Evolutionary conservation across 2,797 vertebrate genomes (phyloP).

Genomic region (Chromis chromis): DNA sequence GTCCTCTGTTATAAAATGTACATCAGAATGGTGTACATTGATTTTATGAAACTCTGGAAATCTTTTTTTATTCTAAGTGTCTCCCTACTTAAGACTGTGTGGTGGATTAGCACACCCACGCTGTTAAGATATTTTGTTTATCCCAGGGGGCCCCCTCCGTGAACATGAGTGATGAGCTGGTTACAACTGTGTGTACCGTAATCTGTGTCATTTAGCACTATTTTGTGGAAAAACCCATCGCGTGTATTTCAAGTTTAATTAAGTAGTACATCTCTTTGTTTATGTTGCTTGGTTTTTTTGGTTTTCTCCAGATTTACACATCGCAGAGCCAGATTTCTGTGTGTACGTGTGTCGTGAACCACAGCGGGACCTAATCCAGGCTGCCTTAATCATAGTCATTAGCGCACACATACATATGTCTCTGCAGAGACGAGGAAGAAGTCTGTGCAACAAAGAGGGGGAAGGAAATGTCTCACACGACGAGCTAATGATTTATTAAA

Average conservation of each 20-base stretch:
- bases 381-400: slow-evolving; percentile 81
- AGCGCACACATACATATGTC: slow-evolving; percentile 68
- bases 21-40: slow-evolving; percentile 5
- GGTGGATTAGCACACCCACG: slow-evolving; percentile 44
- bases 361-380: slow-evolving; percentile 74
- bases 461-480: slow-evolving; percentile 66
- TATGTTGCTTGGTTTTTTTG: slow-evolving; percentile 59
- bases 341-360: slow-evolving; percentile 67
- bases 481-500: slow-evolving; percentile 77
- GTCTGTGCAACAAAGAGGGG: slow-evolving; percentile 34
- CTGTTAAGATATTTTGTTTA: slow-evolving; percentile 64
- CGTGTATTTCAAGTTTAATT: slow-evolving; percentile 59
- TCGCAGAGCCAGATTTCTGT: slow-evolving; percentile 60
- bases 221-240: slow-evolving; percentile 68
- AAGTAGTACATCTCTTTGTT: slow-evolving; percentile 64
- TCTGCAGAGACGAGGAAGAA: slow-evolving; percentile 35
- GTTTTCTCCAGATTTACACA: slow-evolving; percentile 65
- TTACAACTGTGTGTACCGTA: slow-evolving; percentile 54
- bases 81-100: slow-evolving; percentile 30
- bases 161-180: slow-evolving; percentile 74
- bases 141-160: slow-evolving; percentile 48
- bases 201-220: slow-evolving; percentile 63
- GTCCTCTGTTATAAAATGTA: slow-evolving; percentile 19
- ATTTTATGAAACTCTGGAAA: slow-evolving; percentile 27
- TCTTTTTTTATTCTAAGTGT: slow-evolving; percentile 37